Conservation (phyloP, 1,140 invertebrate genomes). For the Thaumetopoea pityocampa region DNA sequence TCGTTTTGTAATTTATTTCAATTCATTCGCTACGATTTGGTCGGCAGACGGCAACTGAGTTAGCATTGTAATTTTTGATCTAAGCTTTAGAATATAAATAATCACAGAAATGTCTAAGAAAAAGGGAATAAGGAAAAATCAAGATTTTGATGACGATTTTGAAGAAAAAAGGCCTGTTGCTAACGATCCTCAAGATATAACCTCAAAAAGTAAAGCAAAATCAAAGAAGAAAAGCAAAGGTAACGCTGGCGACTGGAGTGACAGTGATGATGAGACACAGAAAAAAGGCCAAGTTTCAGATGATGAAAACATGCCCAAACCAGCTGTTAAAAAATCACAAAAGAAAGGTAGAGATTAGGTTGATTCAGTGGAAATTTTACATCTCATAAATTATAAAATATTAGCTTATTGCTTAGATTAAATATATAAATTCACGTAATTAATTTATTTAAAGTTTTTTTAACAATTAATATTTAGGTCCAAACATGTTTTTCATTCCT, state of each 20-base stretch:
- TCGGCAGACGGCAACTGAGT: no score
- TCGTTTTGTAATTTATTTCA: no score
- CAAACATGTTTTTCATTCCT: neutral
- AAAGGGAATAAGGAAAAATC: slow-evolving; percentile 79
- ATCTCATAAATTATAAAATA: no score
- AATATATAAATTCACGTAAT: neutral
- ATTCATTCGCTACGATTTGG: no score
- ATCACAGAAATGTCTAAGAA: slow-evolving; percentile 77
- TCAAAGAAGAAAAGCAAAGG: slow-evolving; percentile 72
- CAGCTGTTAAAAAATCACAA: slow-evolving; percentile 66
- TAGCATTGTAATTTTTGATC: no score
- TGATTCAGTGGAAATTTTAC: neutral
- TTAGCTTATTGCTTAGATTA: no score
- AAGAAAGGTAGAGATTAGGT: slow-evolving; percentile 67
- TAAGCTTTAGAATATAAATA: no score
- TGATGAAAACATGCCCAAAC: slow-evolving; percentile 71
- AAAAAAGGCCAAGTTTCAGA: slow-evolving; percentile 56
- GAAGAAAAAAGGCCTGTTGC: slow-evolving; percentile 61
- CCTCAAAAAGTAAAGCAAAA: slow-evolving; percentile 72
- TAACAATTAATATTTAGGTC: neutral
- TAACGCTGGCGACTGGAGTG: slow-evolving; percentile 71
- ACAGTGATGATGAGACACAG: slow-evolving; percentile 64
- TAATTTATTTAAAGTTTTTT: neutral
- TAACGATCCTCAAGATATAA: slow-evolving; percentile 64
- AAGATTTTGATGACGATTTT: slow-evolving; percentile 77